Percentiles rank a stretch among this genome's conserved stretches.
These are phyloP conservation scores for Ypsolopha sequella DNA, from an alignment of 2,888 invertebrate species.

Conservation along the genomic window DNA sequence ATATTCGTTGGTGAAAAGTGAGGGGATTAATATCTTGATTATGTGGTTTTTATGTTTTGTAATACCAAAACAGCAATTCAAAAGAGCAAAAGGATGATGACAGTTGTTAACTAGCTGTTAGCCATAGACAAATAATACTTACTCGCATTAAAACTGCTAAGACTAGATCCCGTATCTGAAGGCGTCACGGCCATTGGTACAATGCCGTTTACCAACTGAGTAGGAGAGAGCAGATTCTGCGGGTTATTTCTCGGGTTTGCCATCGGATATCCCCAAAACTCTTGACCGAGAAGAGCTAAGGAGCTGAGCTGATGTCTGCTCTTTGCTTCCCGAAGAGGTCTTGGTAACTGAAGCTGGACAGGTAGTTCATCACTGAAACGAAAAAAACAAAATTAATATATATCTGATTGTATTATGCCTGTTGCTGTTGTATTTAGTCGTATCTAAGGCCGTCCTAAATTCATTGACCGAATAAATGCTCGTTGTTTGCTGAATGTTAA, in stretches of 20 bases:
- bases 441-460: too few species aligned
- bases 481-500: too few species aligned
- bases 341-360: conserved; percentile 88
- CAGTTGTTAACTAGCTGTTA: not conserved
- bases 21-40: too few species aligned
- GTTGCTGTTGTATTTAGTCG: too few species aligned
- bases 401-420: too few species aligned
- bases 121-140: conserved; percentile 18
- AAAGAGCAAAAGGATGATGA: too few species aligned
- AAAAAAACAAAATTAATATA: too few species aligned
- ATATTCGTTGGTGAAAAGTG: too few species aligned
- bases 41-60: too few species aligned
- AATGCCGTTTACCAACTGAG: conserved; percentile 44
- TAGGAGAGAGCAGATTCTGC: conserved; percentile 45
- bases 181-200: conserved; percentile 68
- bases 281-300: conserved; percentile 89
- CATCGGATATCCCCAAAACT: conserved; percentile 87
- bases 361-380: conserved; percentile 89
- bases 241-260: conserved; percentile 75
- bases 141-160: conserved; percentile 80
- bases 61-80: too few species aligned
- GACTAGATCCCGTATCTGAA: conserved; percentile 78
- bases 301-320: conserved; percentile 93
- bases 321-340: conserved; percentile 87
- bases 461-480: too few species aligned